Conservation (phyloP, 1,140 invertebrate genomes). For the Zaprionus vittiger region DNA sequence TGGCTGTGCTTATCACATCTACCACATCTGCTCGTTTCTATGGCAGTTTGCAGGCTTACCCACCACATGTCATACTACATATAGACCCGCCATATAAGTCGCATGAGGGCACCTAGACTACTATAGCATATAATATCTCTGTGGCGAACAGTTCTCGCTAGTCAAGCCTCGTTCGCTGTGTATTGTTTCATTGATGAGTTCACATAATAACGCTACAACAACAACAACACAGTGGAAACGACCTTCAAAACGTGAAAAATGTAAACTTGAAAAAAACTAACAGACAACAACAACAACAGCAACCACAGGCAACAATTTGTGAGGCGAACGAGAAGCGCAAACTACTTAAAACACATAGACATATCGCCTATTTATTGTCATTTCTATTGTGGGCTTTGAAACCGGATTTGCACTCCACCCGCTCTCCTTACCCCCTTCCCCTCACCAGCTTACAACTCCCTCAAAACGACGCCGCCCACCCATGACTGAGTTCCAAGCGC, state of each 20-base stretch:
- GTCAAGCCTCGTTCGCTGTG: conserved; percentile 23
- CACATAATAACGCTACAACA: conserved; percentile 32
- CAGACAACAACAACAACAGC: conserved; percentile 9
- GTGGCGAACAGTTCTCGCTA: not conserved
- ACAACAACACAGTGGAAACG: conserved; percentile 50
- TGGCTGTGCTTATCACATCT: conserved; percentile 18
- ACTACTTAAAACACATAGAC: conserved; percentile 51
- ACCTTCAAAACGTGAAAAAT: conserved; percentile 61
- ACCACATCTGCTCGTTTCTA: conserved; percentile 4
- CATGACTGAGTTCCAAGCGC: conserved; percentile 11
- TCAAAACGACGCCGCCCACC: conserved; percentile 18
- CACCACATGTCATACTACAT: conserved; percentile 11
- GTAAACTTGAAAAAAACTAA: conserved; percentile 43
- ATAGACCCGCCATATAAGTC: not conserved
- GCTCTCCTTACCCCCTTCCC: not conserved
- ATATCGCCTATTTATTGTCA: conserved; percentile 51
- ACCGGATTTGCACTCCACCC: conserved; percentile 40
- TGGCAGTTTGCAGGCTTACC: not conserved
- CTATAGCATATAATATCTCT: conserved; percentile 7
- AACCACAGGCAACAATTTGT: conserved; percentile 30
- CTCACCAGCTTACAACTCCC: conserved; percentile 28
- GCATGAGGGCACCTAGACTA: not conserved
- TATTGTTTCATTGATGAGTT: conserved; percentile 61
- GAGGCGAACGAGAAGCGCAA: conserved; percentile 37
- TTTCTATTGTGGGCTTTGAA: conserved; percentile 54